These are phyloP conservation scores for Manduca sexta DNA, from an alignment of 1,140 invertebrate genomes.

Conservation along the genomic window DNA sequence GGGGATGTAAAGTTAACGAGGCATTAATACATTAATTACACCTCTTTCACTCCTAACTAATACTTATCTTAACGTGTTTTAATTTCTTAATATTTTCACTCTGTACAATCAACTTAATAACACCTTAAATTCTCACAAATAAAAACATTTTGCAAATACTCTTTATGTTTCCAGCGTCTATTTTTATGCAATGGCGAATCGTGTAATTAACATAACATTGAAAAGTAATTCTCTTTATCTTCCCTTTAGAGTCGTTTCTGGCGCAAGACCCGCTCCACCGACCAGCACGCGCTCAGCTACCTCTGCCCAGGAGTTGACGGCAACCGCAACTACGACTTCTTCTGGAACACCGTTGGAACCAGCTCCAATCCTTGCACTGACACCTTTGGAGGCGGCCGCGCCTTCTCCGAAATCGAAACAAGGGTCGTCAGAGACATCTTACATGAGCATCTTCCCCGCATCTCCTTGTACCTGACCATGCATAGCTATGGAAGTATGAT, in stretches of 20 bases:
- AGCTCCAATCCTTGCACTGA: constrained; percentile 78
- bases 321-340: constrained; percentile 75
- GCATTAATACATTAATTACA: too few relatives aligned
- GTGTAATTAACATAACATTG: too few relatives aligned
- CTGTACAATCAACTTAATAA: too few relatives aligned
- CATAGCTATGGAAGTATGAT: constrained; percentile 76
- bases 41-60: too few relatives aligned
- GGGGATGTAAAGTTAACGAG: too few relatives aligned
- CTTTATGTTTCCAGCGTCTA: too few relatives aligned
- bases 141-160: too few relatives aligned
- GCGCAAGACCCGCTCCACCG: constrained; percentile 43
- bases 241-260: constrained; percentile 44
- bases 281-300: constrained; percentile 1
- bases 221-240: too few relatives aligned
- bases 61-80: too few relatives aligned
- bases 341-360: constrained; percentile 77
- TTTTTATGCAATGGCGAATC: too few relatives aligned
- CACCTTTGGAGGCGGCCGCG: constrained; percentile 76
- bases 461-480: constrained; percentile 77
- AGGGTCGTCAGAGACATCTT: constrained; percentile 73
- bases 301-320: constrained; percentile 70
- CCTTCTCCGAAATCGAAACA: constrained; percentile 85
- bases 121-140: too few relatives aligned
- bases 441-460: constrained; percentile 47
- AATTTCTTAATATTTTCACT: too few relatives aligned